A percentile compares a stretch with the other conserved stretches of the same genome.
These are phyloP conservation scores for Allolobophora icterica DNA, from an alignment of 2,888 invertebrate species.

Conservation along the genomic window DNA sequence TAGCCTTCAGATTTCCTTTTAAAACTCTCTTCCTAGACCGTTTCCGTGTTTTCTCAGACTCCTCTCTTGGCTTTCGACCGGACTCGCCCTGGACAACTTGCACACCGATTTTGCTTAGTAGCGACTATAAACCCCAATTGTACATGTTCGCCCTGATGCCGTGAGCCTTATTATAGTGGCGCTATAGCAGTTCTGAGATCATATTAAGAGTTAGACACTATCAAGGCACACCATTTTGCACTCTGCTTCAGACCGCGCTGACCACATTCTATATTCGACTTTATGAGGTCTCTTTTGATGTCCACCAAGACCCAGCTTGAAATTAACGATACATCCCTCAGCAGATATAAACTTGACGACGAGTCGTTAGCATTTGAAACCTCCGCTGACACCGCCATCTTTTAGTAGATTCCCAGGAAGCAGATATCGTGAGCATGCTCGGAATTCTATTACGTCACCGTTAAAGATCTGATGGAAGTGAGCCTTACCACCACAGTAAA, in stretches of 20 bases:
- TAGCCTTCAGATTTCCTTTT: too few relatives aligned
- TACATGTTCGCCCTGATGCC: too few relatives aligned
- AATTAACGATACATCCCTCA: slow-evolving; percentile 56
- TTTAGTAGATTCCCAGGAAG: not conserved
- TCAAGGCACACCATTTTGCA: slow-evolving; percentile 76
- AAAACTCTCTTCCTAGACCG: too few relatives aligned
- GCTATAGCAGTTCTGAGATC: too few relatives aligned
- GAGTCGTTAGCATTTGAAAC: slow-evolving; percentile 18
- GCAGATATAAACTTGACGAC: not conserved
- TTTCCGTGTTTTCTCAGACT: too few relatives aligned
- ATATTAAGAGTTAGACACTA: not conserved
- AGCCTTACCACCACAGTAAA: too few relatives aligned
- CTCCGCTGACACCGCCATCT: slow-evolving; percentile 29
- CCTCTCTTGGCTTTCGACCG: too few relatives aligned
- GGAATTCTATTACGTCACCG: not conserved
- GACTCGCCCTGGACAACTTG: too few relatives aligned
- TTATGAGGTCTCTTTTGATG: slow-evolving; percentile 74
- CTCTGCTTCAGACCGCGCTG: slow-evolving; percentile 81
- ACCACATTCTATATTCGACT: slow-evolving; percentile 77
- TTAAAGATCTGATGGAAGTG: not conserved
- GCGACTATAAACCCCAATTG: too few relatives aligned
- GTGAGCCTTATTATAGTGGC: too few relatives aligned
- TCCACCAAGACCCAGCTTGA: slow-evolving; percentile 69
- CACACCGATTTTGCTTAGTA: too few relatives aligned
- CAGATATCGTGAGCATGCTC: not conserved